Base-by-base conservation (phyloP, 2,797 vertebrate genomes). In the Astyanax mexicanus region DNA sequence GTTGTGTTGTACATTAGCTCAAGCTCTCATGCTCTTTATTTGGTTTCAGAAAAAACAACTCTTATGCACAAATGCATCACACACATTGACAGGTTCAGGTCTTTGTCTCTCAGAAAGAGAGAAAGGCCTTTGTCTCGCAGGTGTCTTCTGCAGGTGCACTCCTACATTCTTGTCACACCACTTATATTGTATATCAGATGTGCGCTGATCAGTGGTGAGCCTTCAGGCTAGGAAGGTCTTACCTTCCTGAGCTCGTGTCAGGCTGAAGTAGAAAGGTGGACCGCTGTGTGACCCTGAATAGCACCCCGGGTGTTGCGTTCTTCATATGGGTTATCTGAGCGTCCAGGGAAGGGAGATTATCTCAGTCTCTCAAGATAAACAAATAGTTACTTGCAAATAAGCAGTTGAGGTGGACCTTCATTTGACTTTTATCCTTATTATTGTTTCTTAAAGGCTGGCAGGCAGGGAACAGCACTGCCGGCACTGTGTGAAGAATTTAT, bases 231-330 rank as follows among this genome's bases (percentile, higher is more conserved):
- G 51, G 17, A n/a, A n/a, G 77, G 40, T 17, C n/a, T 77, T 47
- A 54, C 42, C 25, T 52, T 82, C 79, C 74, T 76, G 72, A 86
- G 85, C 83, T 37, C 12, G 2, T 55, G 21, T 54, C 23, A 74
- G 51, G n/a, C 35, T 66, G 49, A 55, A 57, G 51, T 45, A 51
- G 52, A n/a, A 74, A 66, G 62, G n/a, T 55, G 64, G 40, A 23
- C 12, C 19, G 7, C 35, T 67, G 37, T 25, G 15, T 47, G 64
- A 11, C 6, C 13, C 40, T 44, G 21, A 44, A 4, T 9, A 15
- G 15, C 32, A 49, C 52, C 32, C 15, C 38, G 65, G 64, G 35
- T 38, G 29, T 62, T 15, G 13, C 64, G 49, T 1, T 65, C 37
- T 37, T 66, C 67, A 71, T 32, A 7, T 38, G 23, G 52, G 42